Base-by-base conservation (phyloP, 2,888 invertebrate genomes). In the Ichneumoninae sp. region DNA sequence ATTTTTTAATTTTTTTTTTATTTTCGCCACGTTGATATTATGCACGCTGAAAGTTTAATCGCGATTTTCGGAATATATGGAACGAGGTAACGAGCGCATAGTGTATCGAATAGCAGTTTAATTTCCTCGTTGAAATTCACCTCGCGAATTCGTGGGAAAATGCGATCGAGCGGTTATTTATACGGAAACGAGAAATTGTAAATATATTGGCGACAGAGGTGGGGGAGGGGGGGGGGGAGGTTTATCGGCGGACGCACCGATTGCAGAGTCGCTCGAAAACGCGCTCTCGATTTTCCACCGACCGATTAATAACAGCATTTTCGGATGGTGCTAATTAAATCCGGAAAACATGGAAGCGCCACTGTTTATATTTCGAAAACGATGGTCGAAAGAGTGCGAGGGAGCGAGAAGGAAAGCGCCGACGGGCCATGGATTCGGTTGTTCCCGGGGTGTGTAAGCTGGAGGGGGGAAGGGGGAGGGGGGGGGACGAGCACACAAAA, bases 321-420 rank as follows among this genome's bases (percentile, higher is more conserved):
- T 84, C 81, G 81, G 71, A 63, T 81, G 90, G 89, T 91, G 91
- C 93, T 93, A 93, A 93, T 93, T 93, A 93, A 93, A 92, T 92
- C 90, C 89, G 92, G 91, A 92, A 93, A 93, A 92, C 92, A 93
- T 92, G 93, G 92, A 92, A 93, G 93, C 92, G 90, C 89, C 89
- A 88, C 89, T 89, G 90, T 93, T 90, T 92, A 91, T 91, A 91
- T 92, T 92, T 92, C 88, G 89, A 4, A 89, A 91, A 87, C 88
- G 85, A 85, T 88, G 86, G 50, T 84, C 75, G 83, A 82, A 57
- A 83, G 80, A 86, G 76, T 80, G 81, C 83, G 85, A 40, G 76
- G 71, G 75, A 74, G 69, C 40, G 83, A 83, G 82, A 47, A 65
- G 69, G 77, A 81, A 75, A 68, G 86, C 57, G 81, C 50, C 54